Evolutionary conservation across 1,140 invertebrate species (phyloP), one percentile per base, ranked within the genome.

Genomic region (Planococcus citri): DNA sequence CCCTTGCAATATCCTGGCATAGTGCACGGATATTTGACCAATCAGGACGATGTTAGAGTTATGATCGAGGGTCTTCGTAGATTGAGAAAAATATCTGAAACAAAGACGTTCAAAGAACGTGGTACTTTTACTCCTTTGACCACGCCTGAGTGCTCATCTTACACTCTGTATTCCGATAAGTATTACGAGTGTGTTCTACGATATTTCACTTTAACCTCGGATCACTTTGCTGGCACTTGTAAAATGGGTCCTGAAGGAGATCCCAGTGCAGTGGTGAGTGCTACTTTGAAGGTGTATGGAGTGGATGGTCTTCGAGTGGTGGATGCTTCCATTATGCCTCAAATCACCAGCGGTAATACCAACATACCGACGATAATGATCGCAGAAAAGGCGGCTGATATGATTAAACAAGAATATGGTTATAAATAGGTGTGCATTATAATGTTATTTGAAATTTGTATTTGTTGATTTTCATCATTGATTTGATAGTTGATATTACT

Each of bases 111-210:
- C 68, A 70, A 76, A 72, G 17, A 14, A 20, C n/a, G 17, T 17
- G 20, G 2, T 6, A 25, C 20, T 3, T 17, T 64, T n/a, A n/a
- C n/a, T n/a, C n/a, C n/a, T n/a, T n/a, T n/a, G n/a, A n/a, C n/a
- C n/a, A n/a, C n/a, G n/a, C n/a, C n/a, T n/a, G n/a, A n/a, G n/a
- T n/a, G n/a, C n/a, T n/a, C n/a, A 25, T 9, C 20, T 64, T 2
- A 24, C 3, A 10, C 17, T 14, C 27, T 4, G 1, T 24, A 8
- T 41, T 51, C 86, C 0, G 90, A 93, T 74, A 74, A 80, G 1
- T 92, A 88, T 74, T 91, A 88, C 84, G 88, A 90, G 74, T 93
- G 91, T 74, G 88, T 90, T 85, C 89, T 91, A 6, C 79, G 88
- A n/a, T 81, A 87, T 9, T 91, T 92, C 70, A 88, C 88, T 0